Evolutionary conservation across 2,797 vertebrate species (phyloP), one percentile per base, ranked within the genome.

Genomic region (Aplochiton taeniatus): DNA sequence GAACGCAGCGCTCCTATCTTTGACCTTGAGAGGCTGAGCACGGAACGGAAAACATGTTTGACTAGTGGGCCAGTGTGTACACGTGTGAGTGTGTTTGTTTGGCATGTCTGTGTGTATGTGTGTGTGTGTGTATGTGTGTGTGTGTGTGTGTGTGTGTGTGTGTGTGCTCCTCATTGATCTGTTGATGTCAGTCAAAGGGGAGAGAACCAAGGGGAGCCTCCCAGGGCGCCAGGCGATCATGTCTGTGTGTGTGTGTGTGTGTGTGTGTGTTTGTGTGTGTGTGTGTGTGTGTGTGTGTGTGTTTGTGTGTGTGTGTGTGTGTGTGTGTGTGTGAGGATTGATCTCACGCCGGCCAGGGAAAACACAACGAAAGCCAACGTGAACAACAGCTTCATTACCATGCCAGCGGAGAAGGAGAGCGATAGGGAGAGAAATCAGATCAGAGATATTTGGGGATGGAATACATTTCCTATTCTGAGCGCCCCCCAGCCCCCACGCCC

Each of bases 141-240:
- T n/a, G 31, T 42, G 47, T 59, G 60, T 62, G 20, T 66, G 51
- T 48, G 58, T 60, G 60, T 65, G 48, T 72, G 61, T 68, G 58
- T 76, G 59, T 68, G 68, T 73, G 75, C 65, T 55, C 50, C 44
- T 73, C 72, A 90, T 87, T 90, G 89, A 91, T 89, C 80, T 81
- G 77, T 84, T 85, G 76, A 76, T 80, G 75, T 77, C 48, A 66
- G 57, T 69, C 45, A 41, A 60, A 71, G 68, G 66, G 61, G 45
- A 78, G 43, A 55, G 56, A 70, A 58, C 17, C 52, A 8, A 17
- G 43, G 57, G 65, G n/a, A n/a, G 63, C 43, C 71, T 81, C 76
- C 58, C 0, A 17, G 18, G 60, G 65, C 17, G 10, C 54, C 73
- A 17, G 20, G 44, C 65, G 31, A 11, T n/a, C n/a, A n/a, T n/a